Evolutionary conservation across 2,888 invertebrate species (phyloP), one percentile per base, ranked within the genome.

Genomic region (Parascotia fuliginaria): DNA sequence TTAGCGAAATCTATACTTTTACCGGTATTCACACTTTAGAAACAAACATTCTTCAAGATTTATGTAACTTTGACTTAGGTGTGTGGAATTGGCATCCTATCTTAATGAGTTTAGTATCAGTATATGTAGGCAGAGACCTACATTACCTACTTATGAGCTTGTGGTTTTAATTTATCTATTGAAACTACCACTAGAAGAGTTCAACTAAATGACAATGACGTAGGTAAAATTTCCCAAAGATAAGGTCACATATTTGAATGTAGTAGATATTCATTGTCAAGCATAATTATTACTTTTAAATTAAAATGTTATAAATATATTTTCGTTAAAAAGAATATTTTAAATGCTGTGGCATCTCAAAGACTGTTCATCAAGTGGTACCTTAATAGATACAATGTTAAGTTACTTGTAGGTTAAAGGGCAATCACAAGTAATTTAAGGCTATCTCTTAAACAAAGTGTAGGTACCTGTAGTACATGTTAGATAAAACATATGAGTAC

Each of bases 101-200:
- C 85, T 83, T 87, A 87, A 87, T 79, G 82, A 71, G 73, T 77
- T 76, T 75, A 58, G 73, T 83, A 84, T 85, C 84, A 70, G 68
- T 54, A 48, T 57, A 66, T 66, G 76, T 77, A 78, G 72, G 73
- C 77, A 67, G 52, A 59, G 67, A 76, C 81, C 81, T 77, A 81
- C 69, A 81, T 83, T 65, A 60, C 54, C 69, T 71, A 67, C 73
- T 77, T 73, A 74, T 59, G 52, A 70, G 65, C 52, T 75, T 84
- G 83, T 73, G 79, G 83, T 81, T 78, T 72, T 37, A 38, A 47
- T 37, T 41, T 66, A 59, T 55, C 50, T 44, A 11, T 52, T 31
- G 31, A 13, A 27, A 42, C 42, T 24, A 55, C 44, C 36, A 39
- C 37, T 45, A 29, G 24, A 48, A 34, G 28, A 42, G 11, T 28